phyloP scores from a whole-genome alignment of 2,888 invertebrate species.

The Brachypalpus laphriformis region DNA sequence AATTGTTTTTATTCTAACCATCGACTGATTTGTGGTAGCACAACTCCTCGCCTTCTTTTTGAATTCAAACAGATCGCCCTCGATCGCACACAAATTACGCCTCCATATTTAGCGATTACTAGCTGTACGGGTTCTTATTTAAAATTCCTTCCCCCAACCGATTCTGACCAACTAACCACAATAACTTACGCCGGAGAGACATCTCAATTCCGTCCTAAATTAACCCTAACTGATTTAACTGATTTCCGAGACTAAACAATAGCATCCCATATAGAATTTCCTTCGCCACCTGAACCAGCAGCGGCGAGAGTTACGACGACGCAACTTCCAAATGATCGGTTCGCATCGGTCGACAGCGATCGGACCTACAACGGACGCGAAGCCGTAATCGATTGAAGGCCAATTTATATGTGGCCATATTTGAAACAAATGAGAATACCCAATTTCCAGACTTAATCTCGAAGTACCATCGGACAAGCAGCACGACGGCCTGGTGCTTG shows the following conservation, averaged over 20 bases:
- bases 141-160: slow-evolving; percentile 48
- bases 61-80: background rate
- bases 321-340: slow-evolving; percentile 40
- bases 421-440: slow-evolving; percentile 77
- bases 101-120: slow-evolving; percentile 60
- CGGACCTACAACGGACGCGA: slow-evolving; percentile 43
- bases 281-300: slow-evolving; percentile 56
- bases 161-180: slow-evolving; percentile 19
- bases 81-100: slow-evolving; percentile 31
- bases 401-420: slow-evolving; percentile 77
- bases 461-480: slow-evolving; percentile 66
- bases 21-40: background rate
- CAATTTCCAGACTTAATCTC: slow-evolving; percentile 71
- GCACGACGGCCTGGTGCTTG: slow-evolving; percentile 1
- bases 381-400: slow-evolving; percentile 75
- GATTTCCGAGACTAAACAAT: slow-evolving; percentile 55
- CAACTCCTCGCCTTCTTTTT: background rate
- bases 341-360: slow-evolving; percentile 21
- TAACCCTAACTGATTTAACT: slow-evolving; percentile 68
- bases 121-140: slow-evolving; percentile 51
- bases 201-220: slow-evolving; percentile 69
- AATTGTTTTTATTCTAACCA: background rate
- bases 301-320: slow-evolving; percentile 36
- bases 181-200: slow-evolving; percentile 62
- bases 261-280: slow-evolving; percentile 53